These are phyloP conservation scores for Meghimatium bilineatum DNA, from an alignment of 2,888 invertebrate genomes.

Conservation along the genomic window DNA sequence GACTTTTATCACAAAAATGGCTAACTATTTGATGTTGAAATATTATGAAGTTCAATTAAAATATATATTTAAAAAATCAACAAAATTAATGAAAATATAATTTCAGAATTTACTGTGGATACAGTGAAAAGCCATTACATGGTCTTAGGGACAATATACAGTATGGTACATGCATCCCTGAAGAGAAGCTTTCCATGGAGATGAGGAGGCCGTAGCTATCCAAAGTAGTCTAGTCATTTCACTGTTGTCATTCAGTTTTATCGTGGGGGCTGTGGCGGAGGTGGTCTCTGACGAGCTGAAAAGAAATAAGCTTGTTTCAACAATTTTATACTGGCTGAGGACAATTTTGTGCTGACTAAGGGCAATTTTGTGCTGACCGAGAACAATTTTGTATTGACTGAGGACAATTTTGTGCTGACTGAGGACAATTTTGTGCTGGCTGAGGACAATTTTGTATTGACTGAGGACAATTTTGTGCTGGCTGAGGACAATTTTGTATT, in stretches of 20 bases:
- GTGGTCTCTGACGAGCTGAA: slow-evolving; percentile 58
- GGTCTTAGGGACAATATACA: neutral
- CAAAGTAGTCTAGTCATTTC: neutral
- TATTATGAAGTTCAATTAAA: neutral
- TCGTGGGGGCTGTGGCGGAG: slow-evolving; percentile 63
- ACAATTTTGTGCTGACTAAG: no score
- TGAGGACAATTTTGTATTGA: no score
- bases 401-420: no score
- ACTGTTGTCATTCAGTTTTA: neutral
- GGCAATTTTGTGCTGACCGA: no score
- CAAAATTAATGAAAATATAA: neutral
- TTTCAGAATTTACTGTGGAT: neutral
- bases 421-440: neutral
- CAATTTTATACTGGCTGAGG: neutral
- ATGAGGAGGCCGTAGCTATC: neutral
- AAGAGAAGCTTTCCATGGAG: neutral
- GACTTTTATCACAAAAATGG: neutral
- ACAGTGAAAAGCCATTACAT: neutral
- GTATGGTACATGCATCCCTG: neutral
- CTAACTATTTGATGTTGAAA: neutral
- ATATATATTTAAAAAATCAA: neutral
- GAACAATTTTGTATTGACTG: neutral
- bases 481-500: neutral
- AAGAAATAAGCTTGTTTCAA: slow-evolving; percentile 17
- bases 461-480: no score